These are phyloP conservation scores for Macroglossus sobrinus DNA, from an alignment of 2,113 vertebrate genomes.

Conservation along the genomic window DNA sequence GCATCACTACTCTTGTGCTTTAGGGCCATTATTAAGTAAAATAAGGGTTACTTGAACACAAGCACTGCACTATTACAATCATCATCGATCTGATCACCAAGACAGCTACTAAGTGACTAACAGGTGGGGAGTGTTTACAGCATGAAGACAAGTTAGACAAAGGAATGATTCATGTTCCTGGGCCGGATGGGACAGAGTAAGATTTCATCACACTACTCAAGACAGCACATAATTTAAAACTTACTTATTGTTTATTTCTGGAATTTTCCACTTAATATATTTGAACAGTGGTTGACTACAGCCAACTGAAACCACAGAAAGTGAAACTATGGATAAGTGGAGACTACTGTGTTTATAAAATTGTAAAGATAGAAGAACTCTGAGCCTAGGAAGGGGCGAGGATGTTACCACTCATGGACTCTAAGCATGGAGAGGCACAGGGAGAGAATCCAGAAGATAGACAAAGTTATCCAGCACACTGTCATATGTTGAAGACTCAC, in stretches of 20 bases:
- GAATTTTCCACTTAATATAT: background rate
- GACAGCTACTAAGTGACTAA: background rate
- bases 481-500: background rate
- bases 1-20: background rate
- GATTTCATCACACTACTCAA: background rate
- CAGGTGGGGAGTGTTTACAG: background rate
- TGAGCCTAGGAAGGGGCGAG: background rate
- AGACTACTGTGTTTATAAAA: background rate
- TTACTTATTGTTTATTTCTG: background rate
- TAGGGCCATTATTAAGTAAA: background rate
- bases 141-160: background rate
- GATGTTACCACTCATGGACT: background rate
- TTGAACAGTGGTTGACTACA: too few relatives aligned
- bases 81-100: background rate
- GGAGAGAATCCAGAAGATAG: background rate
- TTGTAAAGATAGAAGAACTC: background rate
- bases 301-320: background rate
- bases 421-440: too few relatives aligned
- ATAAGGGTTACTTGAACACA: background rate
- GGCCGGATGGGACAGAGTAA: too few relatives aligned
- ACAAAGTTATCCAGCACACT: background rate
- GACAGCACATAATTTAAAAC: background rate
- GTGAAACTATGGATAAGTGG: background rate
- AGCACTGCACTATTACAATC: background rate
- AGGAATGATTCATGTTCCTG: background rate